Base-by-base conservation (phyloP, 1,140 invertebrate species). In the Leptopilina clavipes region DNA sequence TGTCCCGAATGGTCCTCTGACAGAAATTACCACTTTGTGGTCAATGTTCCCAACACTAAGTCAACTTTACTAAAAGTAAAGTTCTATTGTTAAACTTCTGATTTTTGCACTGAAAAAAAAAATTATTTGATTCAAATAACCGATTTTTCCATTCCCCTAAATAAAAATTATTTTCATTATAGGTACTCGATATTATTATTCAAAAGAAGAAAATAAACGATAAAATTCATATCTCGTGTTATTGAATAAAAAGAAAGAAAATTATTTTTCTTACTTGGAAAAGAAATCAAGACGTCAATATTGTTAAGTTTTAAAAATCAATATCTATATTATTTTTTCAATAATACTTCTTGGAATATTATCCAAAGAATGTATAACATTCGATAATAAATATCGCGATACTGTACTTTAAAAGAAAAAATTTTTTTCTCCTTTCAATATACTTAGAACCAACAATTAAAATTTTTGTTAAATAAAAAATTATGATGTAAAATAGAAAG, bases 11-110 rank as follows among this genome's bases (percentile, higher is more conserved):
- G 22, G 59, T 65, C 14, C 14, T 7, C 59, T 65, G 25, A n/a
- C 59, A 65, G 12, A 65, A n/a, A 65, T 31, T 12, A n/a, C 59
- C 25, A 31, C 22, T 37, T 65, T 65, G 59, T n/a, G 59, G 25
- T 31, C 0, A 65, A 65, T 25, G 19, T 14, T 40, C 22, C 12
- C 19, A 12, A 11, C 56, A 65, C 56, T 25, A 65, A 31, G 22
- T 14, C 22, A 40, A 40, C 9, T 40, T 6, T 40, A n/a, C 59
- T 31, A 0, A n/a, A 65, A 25, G 7, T 31, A 25, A 25, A 59
- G 7, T n/a, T 31, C 19, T 6, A 65, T 6, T 52, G 14, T 52
- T 17, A 52, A 52, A n/a, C 25, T n/a, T n/a, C n/a, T n/a, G n/a
- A n/a, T n/a, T n/a, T n/a, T n/a, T n/a, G n/a, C n/a, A n/a, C n/a